These are phyloP conservation scores for Limenitis camilla DNA, from an alignment of 2,888 invertebrate species.

Conservation along the genomic window DNA sequence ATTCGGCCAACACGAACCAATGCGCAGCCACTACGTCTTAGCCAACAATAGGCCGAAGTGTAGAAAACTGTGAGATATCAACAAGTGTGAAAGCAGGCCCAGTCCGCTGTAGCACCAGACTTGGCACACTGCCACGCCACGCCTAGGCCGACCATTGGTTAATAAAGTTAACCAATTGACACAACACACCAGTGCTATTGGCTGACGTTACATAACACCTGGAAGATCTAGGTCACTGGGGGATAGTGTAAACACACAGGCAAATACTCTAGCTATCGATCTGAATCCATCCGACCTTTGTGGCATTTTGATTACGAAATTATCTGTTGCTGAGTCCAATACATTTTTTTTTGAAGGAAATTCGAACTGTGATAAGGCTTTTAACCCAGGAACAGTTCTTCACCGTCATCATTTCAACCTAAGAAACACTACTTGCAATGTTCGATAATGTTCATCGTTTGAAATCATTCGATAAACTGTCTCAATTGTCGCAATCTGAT, in stretches of 20 bases:
- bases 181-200: constrained; percentile 58
- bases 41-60: constrained; percentile 18
- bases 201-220: constrained; percentile 46
- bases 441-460: no score
- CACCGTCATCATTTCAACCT: no score
- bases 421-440: no score
- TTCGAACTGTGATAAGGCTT: no score
- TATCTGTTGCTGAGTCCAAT: no score
- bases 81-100: constrained; percentile 61
- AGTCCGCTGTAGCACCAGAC: constrained; percentile 35
- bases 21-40: constrained; percentile 5
- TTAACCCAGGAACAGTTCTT: no score
- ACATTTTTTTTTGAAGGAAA: no score
- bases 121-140: constrained; percentile 71
- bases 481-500: constrained; percentile 69
- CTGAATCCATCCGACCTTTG: no score
- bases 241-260: constrained; percentile 5
- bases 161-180: constrained; percentile 73
- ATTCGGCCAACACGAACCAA: constrained; percentile 3
- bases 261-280: no score
- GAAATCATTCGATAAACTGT: constrained; percentile 54
- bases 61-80: constrained; percentile 39
- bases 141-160: constrained; percentile 72
- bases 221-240: constrained; percentile 55
- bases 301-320: no score